Evolutionary conservation across 2,113 vertebrate genomes (phyloP).

Genomic region (Paraplagusia blochii): DNA sequence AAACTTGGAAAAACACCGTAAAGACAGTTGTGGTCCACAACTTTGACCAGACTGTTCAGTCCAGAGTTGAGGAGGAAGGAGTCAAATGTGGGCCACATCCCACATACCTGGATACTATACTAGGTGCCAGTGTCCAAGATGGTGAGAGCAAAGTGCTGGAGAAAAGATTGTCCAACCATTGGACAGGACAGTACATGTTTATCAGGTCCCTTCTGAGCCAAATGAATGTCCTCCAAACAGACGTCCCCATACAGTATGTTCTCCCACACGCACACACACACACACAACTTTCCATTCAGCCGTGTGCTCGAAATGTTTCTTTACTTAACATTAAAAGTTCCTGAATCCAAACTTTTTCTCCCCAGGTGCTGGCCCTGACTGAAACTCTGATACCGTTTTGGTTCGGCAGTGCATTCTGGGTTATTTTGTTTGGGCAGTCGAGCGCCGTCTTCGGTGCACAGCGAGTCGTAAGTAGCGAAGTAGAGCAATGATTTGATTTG

Average conservation of each 20-base stretch:
- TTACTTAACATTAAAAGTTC: slow-evolving; percentile 71
- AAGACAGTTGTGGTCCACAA: no score
- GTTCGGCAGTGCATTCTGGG: slow-evolving; percentile 28
- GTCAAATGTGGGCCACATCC: no score
- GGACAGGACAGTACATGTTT: no score
- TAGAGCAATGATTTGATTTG: slow-evolving; percentile 40
- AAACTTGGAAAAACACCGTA: no score
- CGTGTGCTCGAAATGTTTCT: slow-evolving; percentile 64
- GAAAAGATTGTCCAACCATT: no score
- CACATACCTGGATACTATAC: no score
- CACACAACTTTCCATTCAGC: slow-evolving; percentile 61
- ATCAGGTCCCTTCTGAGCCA: slow-evolving; percentile 16
- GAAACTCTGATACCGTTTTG: slow-evolving; percentile 47
- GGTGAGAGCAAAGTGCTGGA: no score
- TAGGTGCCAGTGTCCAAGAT: no score
- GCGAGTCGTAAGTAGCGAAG: slow-evolving; percentile 11
- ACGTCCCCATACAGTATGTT: no score
- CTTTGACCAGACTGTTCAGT: no score
- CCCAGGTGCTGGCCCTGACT: slow-evolving; percentile 15
- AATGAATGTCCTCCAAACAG: slow-evolving; percentile 19
- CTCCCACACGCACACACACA: slow-evolving; percentile 6
- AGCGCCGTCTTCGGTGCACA: slow-evolving; percentile 8
- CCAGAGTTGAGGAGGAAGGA: no score
- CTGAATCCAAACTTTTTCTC: slow-evolving; percentile 56
- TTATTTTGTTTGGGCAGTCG: slow-evolving; percentile 48